Evolutionary conservation across 2,113 vertebrate species (phyloP).

Genomic region (Circaetus cinerascens): DNA sequence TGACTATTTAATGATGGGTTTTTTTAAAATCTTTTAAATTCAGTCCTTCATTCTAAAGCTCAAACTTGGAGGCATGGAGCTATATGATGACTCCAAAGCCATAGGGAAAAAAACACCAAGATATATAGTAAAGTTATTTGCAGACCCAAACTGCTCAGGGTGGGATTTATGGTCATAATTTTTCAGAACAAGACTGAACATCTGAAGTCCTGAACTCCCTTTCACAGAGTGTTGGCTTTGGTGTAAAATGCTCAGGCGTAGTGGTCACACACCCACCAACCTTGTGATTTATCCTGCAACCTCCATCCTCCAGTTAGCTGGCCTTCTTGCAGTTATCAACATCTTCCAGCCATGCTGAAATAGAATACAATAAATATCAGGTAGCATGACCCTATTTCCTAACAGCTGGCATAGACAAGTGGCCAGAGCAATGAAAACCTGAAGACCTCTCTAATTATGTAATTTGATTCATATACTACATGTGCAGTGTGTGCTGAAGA

Average conservation of each 20-base stretch:
- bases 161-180: background rate
- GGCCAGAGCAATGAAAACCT: background rate
- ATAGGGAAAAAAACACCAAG: fast-evolving
- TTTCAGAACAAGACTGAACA: background rate
- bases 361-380: background rate
- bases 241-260: background rate
- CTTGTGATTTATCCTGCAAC: background rate
- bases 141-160: background rate
- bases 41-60: background rate
- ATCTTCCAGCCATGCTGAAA: background rate
- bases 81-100: background rate
- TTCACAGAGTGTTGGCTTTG: background rate
- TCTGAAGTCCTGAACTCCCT: background rate
- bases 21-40: background rate
- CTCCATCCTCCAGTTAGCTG: background rate
- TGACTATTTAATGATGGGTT: background rate
- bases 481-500: background rate
- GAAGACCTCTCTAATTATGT: background rate
- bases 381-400: background rate
- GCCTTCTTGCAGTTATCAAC: fast-evolving
- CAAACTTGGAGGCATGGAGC: background rate
- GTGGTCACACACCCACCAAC: no score
- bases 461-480: background rate
- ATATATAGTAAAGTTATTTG: background rate
- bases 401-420: background rate